These are phyloP conservation scores for Ectobius pallidus DNA, from an alignment of 2,888 invertebrate genomes.

Conservation along the genomic window DNA sequence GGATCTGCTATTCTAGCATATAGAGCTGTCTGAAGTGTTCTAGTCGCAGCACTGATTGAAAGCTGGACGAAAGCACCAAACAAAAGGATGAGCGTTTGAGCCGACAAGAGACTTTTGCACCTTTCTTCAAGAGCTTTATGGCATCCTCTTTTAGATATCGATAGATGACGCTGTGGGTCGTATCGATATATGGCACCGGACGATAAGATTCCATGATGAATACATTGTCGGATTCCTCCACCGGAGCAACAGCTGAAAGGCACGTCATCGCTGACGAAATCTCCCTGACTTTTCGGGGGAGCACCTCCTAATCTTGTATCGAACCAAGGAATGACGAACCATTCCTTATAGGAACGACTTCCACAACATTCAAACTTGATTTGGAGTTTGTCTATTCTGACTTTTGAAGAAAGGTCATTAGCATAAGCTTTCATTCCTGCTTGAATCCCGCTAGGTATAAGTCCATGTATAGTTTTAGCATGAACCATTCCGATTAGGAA, in stretches of 20 bases:
- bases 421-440: conserved; percentile 52
- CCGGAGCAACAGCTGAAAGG: conserved; percentile 69
- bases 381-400: conserved; percentile 64
- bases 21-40: no score
- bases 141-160: conserved; percentile 4
- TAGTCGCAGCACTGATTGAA: no score
- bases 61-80: no score
- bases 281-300: background rate
- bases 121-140: background rate
- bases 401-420: conserved; percentile 60
- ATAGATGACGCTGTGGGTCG: conserved; percentile 51
- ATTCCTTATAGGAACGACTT: conserved; percentile 64
- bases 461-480: background rate
- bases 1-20: no score
- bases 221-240: conserved; percentile 61
- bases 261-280: conserved; percentile 56
- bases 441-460: background rate
- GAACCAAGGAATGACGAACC: conserved; percentile 66
- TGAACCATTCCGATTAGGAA: background rate
- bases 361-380: conserved; percentile 69
- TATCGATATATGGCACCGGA: conserved; percentile 63
- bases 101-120: background rate
- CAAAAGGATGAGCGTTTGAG: no score
- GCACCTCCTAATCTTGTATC: background rate
- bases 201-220: conserved; percentile 63